Base-by-base conservation (phyloP, 2,113 vertebrate genomes). In the Nannospalax galili region DNA sequence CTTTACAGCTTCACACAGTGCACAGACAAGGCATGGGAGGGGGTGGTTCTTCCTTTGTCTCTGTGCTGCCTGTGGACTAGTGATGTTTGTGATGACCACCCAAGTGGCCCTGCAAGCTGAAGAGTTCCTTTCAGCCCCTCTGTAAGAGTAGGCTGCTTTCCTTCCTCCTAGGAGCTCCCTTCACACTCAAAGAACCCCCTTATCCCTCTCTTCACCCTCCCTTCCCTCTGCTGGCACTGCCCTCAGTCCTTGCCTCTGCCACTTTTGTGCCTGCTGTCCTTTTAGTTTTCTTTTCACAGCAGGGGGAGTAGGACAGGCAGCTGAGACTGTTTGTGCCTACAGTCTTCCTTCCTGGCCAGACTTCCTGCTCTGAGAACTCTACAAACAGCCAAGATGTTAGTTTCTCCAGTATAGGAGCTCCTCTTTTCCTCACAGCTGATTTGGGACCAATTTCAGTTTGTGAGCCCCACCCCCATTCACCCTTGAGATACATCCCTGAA, bases 271-370 rank as follows among this genome's bases (percentile, higher is more conserved):
- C 48, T 52, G 48, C 48, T 52, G 48, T 52, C 48, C 48, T 52
- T 52, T 52, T 52, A 52, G 6, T 52, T 52, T 52, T 52, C 48
- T 52, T 52, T 52, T 56, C 32, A 79, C 17, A 12, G 19, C 19
- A n/a, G 4, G 4, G 10, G 19, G 32, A 4, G n/a, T 7, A 32
- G 22, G 56, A 19, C 17, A 19, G 2, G 16, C 4, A 19, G 16
- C 16, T 78, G 48, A 52, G 28, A 12, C n/a, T 24, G 77, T 22
- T 16, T 24, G 4, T 56, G 20, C 10, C 35, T 24, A 8, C 32
- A 20, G 16, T 32, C 32, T 45, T 35, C 32, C 69, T 58, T 79
- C 48, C 48, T 79, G 48, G 32, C 8, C 4, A 20, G 32, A n/a
- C 48, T 12, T n/a, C 8, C 10, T 79, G 52, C 35, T 56, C 77